Evolutionary conservation across 2,888 invertebrate species (phyloP).

Genomic region (Scrobipalpa costella): DNA sequence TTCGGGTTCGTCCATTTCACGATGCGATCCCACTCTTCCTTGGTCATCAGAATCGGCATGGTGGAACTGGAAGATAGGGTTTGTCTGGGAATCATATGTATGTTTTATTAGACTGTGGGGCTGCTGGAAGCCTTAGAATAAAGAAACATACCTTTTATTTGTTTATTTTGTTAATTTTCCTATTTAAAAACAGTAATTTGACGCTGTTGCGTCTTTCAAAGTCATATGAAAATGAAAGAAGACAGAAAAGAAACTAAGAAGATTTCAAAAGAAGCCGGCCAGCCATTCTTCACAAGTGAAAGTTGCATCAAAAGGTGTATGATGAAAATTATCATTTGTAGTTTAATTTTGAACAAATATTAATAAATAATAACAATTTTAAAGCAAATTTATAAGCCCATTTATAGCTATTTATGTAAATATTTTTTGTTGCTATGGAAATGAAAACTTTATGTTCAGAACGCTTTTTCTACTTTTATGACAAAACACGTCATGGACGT

Average conservation of each 20-base stretch:
- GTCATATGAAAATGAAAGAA: slow-evolving; percentile 13
- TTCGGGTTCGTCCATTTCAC: slow-evolving; percentile 52
- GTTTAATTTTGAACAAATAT: slow-evolving; percentile 10
- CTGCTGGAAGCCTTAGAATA: too few species aligned
- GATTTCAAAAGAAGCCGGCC: not conserved
- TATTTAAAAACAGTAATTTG: not conserved
- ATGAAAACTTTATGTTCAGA: not conserved
- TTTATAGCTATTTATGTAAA: not conserved
- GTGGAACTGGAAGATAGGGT: not conserved
- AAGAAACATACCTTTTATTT: too few species aligned
- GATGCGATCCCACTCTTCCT: slow-evolving; percentile 61
- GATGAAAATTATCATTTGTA: slow-evolving; percentile 1
- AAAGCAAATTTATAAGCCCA: not conserved
- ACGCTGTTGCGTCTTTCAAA: not conserved
- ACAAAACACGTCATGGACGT: not conserved
- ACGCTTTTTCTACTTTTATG: not conserved
- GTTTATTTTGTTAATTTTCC: not conserved
- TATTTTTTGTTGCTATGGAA: slow-evolving; percentile 14
- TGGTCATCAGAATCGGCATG: slow-evolving; percentile 62
- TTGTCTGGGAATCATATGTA: too few species aligned
- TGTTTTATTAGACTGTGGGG: too few species aligned
- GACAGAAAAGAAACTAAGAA: slow-evolving; percentile 5
- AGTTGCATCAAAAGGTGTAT: not conserved
- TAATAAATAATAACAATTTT: not conserved
- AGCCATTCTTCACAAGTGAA: not conserved